These are phyloP conservation scores for Opisthocomus hoazin DNA, from an alignment of 2,113 vertebrate species.

Conservation along the genomic window DNA sequence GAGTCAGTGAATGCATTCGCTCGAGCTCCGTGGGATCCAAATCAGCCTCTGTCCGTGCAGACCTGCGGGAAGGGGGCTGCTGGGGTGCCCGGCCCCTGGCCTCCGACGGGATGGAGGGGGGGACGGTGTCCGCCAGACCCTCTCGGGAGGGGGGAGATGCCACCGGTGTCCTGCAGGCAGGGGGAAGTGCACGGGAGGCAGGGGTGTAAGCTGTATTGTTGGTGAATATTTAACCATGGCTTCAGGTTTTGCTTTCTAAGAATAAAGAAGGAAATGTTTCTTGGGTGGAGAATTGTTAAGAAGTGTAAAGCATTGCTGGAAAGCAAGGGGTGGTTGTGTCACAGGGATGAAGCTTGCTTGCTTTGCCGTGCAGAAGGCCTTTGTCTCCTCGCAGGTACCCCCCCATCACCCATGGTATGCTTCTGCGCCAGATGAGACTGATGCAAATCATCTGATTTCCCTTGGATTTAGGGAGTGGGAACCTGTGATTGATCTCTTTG, in stretches of 20 bases:
- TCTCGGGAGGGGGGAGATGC: neutral
- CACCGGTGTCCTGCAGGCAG: neutral
- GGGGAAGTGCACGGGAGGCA: neutral
- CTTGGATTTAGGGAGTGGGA: neutral
- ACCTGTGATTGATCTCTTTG: neutral
- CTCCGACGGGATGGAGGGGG: neutral
- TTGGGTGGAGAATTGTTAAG: neutral
- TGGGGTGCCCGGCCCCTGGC: neutral
- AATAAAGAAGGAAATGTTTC: neutral
- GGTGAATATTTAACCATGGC: neutral
- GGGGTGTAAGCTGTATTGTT: accelerated
- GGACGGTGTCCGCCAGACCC: accelerated
- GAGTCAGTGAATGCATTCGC: neutral
- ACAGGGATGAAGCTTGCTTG: neutral
- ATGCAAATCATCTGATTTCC: neutral
- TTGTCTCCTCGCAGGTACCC: neutral
- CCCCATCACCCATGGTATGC: neutral
- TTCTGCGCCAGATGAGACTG: neutral
- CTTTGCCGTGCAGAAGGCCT: neutral
- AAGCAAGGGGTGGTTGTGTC: neutral
- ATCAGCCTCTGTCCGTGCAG: neutral
- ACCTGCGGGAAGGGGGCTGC: neutral
- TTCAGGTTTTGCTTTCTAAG: neutral
- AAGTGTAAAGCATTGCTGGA: neutral
- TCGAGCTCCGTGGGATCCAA: neutral